These are phyloP conservation scores for Lithophane leautieri DNA, from an alignment of 2,888 invertebrate species.

Conservation along the genomic window DNA sequence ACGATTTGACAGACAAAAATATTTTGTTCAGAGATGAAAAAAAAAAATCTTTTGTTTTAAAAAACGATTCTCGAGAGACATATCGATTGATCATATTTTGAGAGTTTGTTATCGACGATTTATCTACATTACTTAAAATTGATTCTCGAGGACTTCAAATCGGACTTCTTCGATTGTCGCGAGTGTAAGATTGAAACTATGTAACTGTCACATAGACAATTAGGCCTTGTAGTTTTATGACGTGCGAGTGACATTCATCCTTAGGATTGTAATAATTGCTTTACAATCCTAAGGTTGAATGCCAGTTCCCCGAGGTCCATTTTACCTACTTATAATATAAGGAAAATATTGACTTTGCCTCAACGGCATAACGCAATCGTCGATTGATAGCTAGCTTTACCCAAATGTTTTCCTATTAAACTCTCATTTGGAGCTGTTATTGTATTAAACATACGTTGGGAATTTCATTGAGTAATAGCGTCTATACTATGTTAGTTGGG, in stretches of 20 bases:
- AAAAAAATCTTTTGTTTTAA: too few relatives aligned
- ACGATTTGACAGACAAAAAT: too few relatives aligned
- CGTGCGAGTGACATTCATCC: background rate
- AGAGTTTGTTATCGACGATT: too few relatives aligned
- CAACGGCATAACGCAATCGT: background rate
- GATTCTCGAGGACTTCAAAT: too few relatives aligned
- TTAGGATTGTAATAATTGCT: background rate
- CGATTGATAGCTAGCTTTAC: constrained; percentile 14
- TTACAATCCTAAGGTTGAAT: background rate
- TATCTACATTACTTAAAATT: too few relatives aligned
- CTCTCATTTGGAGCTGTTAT: constrained; percentile 11
- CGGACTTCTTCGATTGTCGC: too few relatives aligned
- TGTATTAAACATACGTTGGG: background rate
- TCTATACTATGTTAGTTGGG: background rate
- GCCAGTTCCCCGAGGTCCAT: background rate
- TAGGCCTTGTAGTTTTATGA: background rate
- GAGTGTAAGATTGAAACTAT: background rate
- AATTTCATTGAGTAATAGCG: background rate
- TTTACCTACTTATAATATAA: constrained; percentile 10
- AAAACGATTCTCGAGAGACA: too few relatives aligned
- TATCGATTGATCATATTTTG: too few relatives aligned
- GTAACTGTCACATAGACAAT: background rate
- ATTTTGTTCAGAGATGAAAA: too few relatives aligned
- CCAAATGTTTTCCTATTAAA: constrained; percentile 46
- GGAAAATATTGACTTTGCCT: constrained; percentile 41